Conservation (phyloP, 2,888 invertebrate species). For the Crossocerus cetratus region DNA sequence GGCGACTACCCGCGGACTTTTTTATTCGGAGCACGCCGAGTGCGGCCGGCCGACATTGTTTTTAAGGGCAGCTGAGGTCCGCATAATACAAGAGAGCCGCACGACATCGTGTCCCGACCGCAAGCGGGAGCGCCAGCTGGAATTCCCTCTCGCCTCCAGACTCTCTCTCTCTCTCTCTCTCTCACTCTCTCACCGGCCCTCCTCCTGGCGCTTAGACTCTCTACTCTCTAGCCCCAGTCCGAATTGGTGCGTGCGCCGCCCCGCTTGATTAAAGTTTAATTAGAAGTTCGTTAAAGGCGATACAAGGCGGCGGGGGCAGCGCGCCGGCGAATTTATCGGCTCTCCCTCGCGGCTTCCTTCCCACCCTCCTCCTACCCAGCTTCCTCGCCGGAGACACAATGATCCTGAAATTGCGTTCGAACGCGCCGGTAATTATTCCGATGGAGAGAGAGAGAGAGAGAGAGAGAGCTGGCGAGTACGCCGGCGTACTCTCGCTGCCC, state of each 20-base stretch:
- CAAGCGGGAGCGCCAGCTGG: too few species aligned
- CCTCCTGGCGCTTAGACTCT: neutral
- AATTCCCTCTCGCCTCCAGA: neutral
- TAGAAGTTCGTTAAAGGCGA: conserved; percentile 36
- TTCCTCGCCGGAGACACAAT: conserved; percentile 8
- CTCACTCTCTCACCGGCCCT: too few species aligned
- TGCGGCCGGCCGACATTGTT: conserved; percentile 47
- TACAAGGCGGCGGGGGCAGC: conserved; percentile 4
- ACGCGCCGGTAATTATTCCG: conserved; percentile 1
- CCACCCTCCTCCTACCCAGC: neutral
- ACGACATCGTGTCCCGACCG: neutral
- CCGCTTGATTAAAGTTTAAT: conserved; percentile 45
- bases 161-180: too few species aligned
- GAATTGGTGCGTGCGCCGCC: conserved; percentile 31
- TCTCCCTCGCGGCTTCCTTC: neutral
- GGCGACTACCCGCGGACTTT: conserved; percentile 15
- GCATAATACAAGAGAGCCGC: neutral
- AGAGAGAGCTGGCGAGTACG: neutral
- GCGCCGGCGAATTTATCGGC: conserved; percentile 25
- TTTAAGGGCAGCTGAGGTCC: conserved; percentile 42
- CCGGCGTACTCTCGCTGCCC: neutral
- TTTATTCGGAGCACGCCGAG: conserved; percentile 40
- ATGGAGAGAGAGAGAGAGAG: too few species aligned
- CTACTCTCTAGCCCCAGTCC: neutral
- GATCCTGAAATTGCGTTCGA: conserved; percentile 13